A percentile compares a stretch with the other conserved stretches of the same genome.
phyloP scores from a whole-genome alignment of 2,797 vertebrate genomes.

The Nasua narica region DNA sequence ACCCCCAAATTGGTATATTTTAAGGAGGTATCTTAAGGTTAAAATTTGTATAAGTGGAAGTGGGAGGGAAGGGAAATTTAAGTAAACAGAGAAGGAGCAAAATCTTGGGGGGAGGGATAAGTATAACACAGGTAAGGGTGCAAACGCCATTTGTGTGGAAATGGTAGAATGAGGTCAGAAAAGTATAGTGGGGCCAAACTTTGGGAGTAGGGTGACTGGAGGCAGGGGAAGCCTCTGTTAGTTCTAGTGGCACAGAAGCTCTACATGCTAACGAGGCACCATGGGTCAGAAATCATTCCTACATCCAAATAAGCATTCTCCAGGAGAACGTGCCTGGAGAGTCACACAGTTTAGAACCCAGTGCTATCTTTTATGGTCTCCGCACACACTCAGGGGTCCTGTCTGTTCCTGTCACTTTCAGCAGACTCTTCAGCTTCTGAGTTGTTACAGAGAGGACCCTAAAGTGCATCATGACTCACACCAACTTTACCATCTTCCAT shows the following conservation, averaged over 20 bases:
- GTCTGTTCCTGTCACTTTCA: constrained; percentile 33
- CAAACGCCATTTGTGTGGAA: not conserved
- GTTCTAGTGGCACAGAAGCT: not conserved
- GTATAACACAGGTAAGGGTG: not conserved
- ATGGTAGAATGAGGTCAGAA: not conserved
- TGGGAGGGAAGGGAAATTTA: not conserved
- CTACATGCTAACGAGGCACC: not conserved
- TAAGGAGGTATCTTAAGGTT: not conserved
- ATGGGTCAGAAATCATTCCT: not conserved
- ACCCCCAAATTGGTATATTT: constrained; percentile 19
- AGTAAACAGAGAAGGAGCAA: not conserved
- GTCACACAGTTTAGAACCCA: not conserved
- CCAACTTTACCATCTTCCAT: constrained; percentile 53
- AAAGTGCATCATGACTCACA: not conserved
- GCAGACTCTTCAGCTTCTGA: not conserved
- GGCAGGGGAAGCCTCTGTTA: not conserved
- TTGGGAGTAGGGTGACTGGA: not conserved
- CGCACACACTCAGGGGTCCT: not conserved
- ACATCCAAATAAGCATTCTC: not conserved
- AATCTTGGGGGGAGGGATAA: not conserved
- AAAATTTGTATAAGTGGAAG: not conserved
- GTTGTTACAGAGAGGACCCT: not conserved
- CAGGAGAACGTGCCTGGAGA: not conserved
- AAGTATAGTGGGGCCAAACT: not conserved
- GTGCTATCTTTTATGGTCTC: not conserved